Base-by-base conservation (phyloP, 64 coral and sea anemone genomes). In the Porites lutea region DNA sequence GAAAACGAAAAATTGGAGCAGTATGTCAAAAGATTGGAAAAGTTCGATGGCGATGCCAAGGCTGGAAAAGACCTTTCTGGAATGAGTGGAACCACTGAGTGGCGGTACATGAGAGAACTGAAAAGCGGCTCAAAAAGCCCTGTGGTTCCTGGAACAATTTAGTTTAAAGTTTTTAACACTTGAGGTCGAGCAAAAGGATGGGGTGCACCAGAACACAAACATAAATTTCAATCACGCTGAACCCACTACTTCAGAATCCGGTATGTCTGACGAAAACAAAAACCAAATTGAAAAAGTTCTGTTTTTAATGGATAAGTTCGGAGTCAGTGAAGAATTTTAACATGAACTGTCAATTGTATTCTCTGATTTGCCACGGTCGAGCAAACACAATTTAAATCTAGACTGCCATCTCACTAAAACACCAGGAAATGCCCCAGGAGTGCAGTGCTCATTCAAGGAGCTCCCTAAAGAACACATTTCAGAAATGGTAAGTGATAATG, bases 241-340 rank as follows among this genome's bases (percentile, higher is more conserved):
- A 86, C 44, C 21, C 48, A 63, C 60, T 19, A 16, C 79, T 19
- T 62, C 79, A 16, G 14, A 5, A 10, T 21, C 51, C 43, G 23
- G 57, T 22, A 59, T 90, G 1, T 51, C 48, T 2, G 22, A 90
- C 14, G 90, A 85, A 48, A 82, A 75, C 5, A 92, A 86, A 72
- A 13, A 4, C 51, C 50, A 77, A 51, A 72, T 92, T 5, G 57
- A 92, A 22, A 58, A 92, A 53, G 82, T 92, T 27, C 57, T 86
- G 8, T 92, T 92, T 53, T 59, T 92, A 13, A 44, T 92, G 44
- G 90, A 86, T 48, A 57, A 59, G 52, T 92, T 88, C 21, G 73
- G 72, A 3, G 54, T 77, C 2, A 88, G 86, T 47, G 72, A 88
- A 14, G 71, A 88, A 47, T 76, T 92, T 59, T 76, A 79, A 62